phyloP scores from a whole-genome alignment of 1,140 invertebrate genomes.

The Micrasema minimum region DNA sequence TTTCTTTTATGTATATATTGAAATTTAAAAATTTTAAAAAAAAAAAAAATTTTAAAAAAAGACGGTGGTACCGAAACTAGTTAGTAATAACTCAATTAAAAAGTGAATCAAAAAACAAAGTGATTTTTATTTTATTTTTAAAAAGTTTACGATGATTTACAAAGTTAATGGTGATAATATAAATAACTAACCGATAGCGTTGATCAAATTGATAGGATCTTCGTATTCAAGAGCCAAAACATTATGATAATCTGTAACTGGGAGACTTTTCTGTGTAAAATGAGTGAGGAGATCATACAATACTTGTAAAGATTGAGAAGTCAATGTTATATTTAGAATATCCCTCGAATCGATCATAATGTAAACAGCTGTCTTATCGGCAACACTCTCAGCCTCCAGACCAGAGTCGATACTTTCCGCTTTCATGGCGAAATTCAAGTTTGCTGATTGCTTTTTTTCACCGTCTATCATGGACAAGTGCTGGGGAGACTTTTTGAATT shows the following conservation, averaged over 20 bases:
- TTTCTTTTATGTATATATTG: too few species aligned
- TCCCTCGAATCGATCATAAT: constrained; percentile 76
- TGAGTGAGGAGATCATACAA: constrained; percentile 71
- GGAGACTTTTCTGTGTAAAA: constrained; percentile 64
- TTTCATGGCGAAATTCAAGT: constrained; percentile 49
- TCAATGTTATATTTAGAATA: constrained; percentile 76
- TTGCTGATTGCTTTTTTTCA: constrained; percentile 26
- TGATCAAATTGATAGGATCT: constrained; percentile 63
- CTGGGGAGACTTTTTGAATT: constrained; percentile 49
- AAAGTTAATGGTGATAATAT: too few species aligned
- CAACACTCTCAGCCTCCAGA: constrained; percentile 62
- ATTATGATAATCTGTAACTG: constrained; percentile 55
- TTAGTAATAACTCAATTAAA: too few species aligned
- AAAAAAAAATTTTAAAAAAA: too few species aligned
- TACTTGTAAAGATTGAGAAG: constrained; percentile 70
- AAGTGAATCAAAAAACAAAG: too few species aligned
- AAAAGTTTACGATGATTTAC: too few species aligned
- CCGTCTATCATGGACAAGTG: constrained; percentile 36
- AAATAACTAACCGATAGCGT: constrained; percentile 66
- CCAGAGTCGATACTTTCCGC: constrained; percentile 63
- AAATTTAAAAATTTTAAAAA: too few species aligned
- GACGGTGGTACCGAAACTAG: too few species aligned
- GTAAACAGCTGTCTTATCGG: constrained; percentile 71
- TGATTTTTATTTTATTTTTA: too few species aligned
- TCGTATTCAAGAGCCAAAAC: constrained; percentile 55